Percentiles rank a stretch among this genome's conserved stretches.
phyloP scores from a whole-genome alignment of 2,113 vertebrate species.

The Fregetta grallaria region DNA sequence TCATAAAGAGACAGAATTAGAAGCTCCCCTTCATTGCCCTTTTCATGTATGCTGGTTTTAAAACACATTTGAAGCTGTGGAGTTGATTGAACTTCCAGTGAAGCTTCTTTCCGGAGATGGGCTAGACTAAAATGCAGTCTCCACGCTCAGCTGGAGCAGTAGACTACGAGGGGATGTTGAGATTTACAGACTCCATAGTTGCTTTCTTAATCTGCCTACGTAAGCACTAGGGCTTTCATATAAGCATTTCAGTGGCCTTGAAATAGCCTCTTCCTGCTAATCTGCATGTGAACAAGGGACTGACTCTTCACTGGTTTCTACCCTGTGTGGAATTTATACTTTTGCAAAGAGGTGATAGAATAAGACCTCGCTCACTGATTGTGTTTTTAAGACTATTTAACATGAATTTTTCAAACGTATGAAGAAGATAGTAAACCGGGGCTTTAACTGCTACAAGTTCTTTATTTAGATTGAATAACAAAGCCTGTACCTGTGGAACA shows the following conservation, averaged over 20 bases:
- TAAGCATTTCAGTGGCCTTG: neutral
- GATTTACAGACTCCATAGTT: neutral
- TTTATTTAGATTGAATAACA: neutral
- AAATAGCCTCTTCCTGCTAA: neutral
- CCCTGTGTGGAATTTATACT: neutral
- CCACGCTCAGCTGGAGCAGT: neutral
- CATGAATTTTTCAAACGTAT: neutral
- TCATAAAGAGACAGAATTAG: conserved; percentile 51
- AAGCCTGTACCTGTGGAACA: neutral
- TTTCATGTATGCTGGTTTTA: conserved; percentile 31
- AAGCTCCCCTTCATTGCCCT: conserved; percentile 12
- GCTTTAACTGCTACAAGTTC: neutral
- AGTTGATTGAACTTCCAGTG: conserved; percentile 20
- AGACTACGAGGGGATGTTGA: neutral
- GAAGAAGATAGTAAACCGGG: neutral
- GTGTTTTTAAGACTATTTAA: neutral
- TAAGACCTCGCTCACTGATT: neutral
- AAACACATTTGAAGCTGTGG: conserved; percentile 37
- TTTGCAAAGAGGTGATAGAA: neutral
- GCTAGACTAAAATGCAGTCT: neutral
- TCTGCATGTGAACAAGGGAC: neutral
- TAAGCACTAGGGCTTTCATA: neutral
- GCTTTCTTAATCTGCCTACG: neutral
- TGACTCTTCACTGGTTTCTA: neutral
- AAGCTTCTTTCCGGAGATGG: neutral